Evolutionary conservation across 2,888 invertebrate genomes (phyloP).

Genomic region (Coelopa pilipes): DNA sequence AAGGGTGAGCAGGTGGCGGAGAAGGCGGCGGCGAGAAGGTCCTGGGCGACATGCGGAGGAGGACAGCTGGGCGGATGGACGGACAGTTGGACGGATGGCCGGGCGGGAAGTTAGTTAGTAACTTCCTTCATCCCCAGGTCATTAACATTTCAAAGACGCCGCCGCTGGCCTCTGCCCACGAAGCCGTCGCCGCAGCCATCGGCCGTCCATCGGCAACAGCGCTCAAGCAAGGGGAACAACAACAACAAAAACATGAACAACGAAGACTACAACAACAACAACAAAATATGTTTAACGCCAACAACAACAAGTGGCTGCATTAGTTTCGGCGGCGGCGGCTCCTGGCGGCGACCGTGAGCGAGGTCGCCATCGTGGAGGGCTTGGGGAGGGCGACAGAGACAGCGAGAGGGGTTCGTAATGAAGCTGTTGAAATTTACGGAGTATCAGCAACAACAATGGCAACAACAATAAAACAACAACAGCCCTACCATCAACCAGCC

Average conservation of each 20-base stretch:
- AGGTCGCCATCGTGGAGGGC: neutral
- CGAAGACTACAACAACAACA: conserved; percentile 36
- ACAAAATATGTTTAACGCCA: too few relatives aligned
- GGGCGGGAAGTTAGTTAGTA: conserved; percentile 11
- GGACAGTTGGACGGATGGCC: neutral
- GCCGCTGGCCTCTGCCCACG: conserved; percentile 12
- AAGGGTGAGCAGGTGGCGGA: conserved; percentile 8
- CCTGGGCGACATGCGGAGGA: too few relatives aligned
- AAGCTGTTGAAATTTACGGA: conserved; percentile 29
- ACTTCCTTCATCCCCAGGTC: conserved; percentile 23
- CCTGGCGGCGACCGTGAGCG: neutral
- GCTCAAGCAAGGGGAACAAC: conserved; percentile 9
- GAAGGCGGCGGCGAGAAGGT: too few relatives aligned
- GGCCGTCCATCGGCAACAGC: too few relatives aligned
- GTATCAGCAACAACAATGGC: conserved; percentile 7
- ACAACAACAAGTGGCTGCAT: conserved; percentile 17
- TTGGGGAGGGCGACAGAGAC: neutral
- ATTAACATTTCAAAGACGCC: conserved; percentile 29
- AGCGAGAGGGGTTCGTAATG: conserved; percentile 15
- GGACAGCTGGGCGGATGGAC: neutral
- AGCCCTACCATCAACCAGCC: neutral
- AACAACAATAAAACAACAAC: conserved; percentile 18
- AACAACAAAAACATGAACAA: conserved; percentile 37
- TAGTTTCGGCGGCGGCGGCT: neutral
- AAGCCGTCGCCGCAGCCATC: neutral